These are phyloP conservation scores for Apamea crenata DNA, from an alignment of 2,888 invertebrate species.

Conservation along the genomic window DNA sequence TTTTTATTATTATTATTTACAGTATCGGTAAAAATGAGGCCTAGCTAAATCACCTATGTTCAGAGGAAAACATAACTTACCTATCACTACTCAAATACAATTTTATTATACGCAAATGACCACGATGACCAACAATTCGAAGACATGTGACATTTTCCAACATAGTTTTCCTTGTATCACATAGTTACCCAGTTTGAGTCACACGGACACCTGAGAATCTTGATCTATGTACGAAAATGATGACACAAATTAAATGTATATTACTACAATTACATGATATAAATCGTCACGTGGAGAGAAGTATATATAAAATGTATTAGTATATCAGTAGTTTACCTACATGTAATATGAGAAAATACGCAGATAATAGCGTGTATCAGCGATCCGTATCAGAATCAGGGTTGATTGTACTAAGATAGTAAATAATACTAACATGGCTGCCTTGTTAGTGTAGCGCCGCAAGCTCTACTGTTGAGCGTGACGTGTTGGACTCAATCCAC, in stretches of 20 bases:
- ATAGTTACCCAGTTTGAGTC: conserved; percentile 1
- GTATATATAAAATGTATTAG: not conserved
- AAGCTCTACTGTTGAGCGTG: not conserved
- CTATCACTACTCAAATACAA: too few species aligned
- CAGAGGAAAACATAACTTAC: too few species aligned
- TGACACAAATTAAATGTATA: conserved; percentile 5
- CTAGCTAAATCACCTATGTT: too few species aligned
- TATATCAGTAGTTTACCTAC: conserved; percentile 19
- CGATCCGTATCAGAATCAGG: conserved; percentile 1
- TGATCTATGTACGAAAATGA: conserved; percentile 16
- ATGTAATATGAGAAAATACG: conserved; percentile 23
- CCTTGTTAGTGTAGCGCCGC: not conserved
- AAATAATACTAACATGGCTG: not conserved
- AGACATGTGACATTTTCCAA: too few species aligned
- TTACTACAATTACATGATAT: conserved; percentile 8
- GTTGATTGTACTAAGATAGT: not conserved
- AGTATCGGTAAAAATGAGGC: not conserved
- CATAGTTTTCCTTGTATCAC: not conserved
- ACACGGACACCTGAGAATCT: not conserved
- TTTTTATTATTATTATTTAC: too few species aligned
- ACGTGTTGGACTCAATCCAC: not conserved
- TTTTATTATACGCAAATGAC: too few species aligned
- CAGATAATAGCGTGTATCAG: conserved; percentile 26
- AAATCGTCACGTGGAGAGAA: conserved; percentile 14
- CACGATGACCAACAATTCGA: too few species aligned